Evolutionary conservation across 1,140 invertebrate species (phyloP), one percentile per base, ranked within the genome.

Genomic region (Diorhabda sublineata): DNA sequence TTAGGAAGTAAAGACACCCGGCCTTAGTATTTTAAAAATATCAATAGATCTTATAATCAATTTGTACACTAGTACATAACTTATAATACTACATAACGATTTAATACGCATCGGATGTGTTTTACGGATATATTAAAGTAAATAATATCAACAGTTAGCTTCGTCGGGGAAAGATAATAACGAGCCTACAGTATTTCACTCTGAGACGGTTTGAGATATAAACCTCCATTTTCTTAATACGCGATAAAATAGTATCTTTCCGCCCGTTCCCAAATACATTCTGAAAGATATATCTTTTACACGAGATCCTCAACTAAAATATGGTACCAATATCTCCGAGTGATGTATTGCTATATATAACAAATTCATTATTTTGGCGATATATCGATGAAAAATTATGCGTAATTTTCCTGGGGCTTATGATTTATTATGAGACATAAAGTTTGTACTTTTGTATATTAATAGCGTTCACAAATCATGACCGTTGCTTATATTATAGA

Each of bases 301-400:
- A 52, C 47, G 47, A n/a, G 47, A 52, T 52, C 47, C 47, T 52
- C 47, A 52, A 52, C 47, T 52, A 52, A 52, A 52, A 52, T 52
- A 52, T 52, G 47, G 47, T 52, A 52, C 47, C 47, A 52, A 52
- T 52, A 52, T 52, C 47, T 52, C 47, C 47, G 47, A 52, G 47
- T 52, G 47, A 52, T 52, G 6, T 52, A 52, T 52, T n/a, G 47
- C 47, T 52, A 8, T 52, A 52, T 52, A 52, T 52, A 52, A 52
- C 47, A 52, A 52, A 52, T 52, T 52, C 47, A 52, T 52, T 52
- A 52, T 52, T 52, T 52, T 52, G n/a, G 47, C 47, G 47, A 52
- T 52, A 52, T 52, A 52, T 52, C 47, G 47, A 52, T 52, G 47
- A 52, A 52, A 52, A 52, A 52, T 52, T 52, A 52, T n/a, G n/a